These are phyloP conservation scores for Hyles lineata DNA, from an alignment of 2,888 invertebrate genomes.

Conservation along the genomic window DNA sequence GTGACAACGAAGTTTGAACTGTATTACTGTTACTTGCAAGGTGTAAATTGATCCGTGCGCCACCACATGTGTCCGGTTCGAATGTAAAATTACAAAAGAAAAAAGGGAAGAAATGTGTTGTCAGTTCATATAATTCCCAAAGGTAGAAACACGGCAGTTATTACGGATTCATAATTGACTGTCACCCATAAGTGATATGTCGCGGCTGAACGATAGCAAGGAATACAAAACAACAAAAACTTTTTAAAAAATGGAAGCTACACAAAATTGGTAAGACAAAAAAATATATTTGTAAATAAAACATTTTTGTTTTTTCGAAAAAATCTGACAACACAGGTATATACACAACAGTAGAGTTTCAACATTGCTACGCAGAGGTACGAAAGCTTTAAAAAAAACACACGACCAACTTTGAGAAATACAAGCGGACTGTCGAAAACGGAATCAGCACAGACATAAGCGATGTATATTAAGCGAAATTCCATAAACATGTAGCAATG, in stretches of 20 bases:
- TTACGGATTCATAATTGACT: constrained; percentile 70
- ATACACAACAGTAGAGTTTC: constrained; percentile 64
- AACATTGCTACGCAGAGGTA: constrained; percentile 76
- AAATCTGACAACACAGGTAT: constrained; percentile 73
- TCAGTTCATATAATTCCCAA: constrained; percentile 49
- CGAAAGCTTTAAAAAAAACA: constrained; percentile 44
- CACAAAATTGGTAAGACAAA: neutral
- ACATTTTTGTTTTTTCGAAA: constrained; percentile 28
- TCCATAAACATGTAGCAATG: constrained; percentile 72
- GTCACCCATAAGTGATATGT: constrained; percentile 76
- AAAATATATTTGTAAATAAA: neutral
- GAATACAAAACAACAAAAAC: neutral
- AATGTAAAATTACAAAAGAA: constrained; percentile 71
- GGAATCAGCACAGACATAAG: constrained; percentile 52
- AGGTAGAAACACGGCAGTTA: constrained; percentile 52
- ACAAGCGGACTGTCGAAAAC: constrained; percentile 48
- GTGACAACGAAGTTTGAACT: neutral
- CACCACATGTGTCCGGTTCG: constrained; percentile 37
- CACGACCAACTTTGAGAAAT: constrained; percentile 80
- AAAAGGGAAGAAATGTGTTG: constrained; percentile 61
- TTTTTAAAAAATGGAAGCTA: neutral
- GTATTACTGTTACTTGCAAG: neutral
- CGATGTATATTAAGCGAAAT: constrained; percentile 45
- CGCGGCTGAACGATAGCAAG: constrained; percentile 50
- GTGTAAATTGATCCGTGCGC: neutral